Conservation (phyloP, 1,140 invertebrate genomes). For the Calliphora vicina region DNA sequence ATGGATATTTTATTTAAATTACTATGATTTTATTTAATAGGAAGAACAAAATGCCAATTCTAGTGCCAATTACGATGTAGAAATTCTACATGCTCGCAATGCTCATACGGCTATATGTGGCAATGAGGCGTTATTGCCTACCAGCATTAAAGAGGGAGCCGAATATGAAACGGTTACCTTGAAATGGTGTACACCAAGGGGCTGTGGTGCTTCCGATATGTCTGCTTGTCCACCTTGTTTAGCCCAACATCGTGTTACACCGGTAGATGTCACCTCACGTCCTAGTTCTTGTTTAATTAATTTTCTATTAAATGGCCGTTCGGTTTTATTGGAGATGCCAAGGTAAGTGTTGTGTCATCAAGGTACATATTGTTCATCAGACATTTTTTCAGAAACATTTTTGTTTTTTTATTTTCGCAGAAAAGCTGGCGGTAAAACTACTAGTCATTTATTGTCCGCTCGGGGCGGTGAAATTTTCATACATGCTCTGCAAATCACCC, state of each 20-base stretch:
- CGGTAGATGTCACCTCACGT: conserved; percentile 93
- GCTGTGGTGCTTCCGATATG: conserved; percentile 77
- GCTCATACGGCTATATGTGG: conserved; percentile 82
- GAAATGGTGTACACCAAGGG: conserved; percentile 95
- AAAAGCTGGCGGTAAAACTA: conserved; percentile 85
- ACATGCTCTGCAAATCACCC: conserved; percentile 84
- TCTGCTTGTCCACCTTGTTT: conserved; percentile 86
- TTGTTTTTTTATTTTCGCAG: conserved; percentile 44
- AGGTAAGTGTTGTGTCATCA: conserved; percentile 57
- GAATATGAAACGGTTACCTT: conserved; percentile 80
- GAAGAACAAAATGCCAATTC: conserved; percentile 98
- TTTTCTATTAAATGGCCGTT: conserved; percentile 91
- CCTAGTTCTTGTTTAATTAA: conserved; percentile 96
- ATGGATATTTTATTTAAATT: background rate
- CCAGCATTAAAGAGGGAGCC: conserved; percentile 65
- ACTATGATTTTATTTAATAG: conserved; percentile 37
- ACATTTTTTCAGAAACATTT: conserved; percentile 25
- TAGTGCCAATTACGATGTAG: conserved; percentile 97
- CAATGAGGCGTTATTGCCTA: conserved; percentile 67
- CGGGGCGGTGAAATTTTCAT: conserved; percentile 97
- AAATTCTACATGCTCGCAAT: conserved; percentile 87
- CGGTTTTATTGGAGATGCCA: conserved; percentile 95
- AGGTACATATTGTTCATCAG: too few species aligned
- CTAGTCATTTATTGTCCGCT: conserved; percentile 91
- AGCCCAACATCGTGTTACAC: conserved; percentile 88